Evolutionary conservation across 2,797 vertebrate genomes (phyloP), one percentile per base, ranked within the genome.

Genomic region (Tinamus major): DNA sequence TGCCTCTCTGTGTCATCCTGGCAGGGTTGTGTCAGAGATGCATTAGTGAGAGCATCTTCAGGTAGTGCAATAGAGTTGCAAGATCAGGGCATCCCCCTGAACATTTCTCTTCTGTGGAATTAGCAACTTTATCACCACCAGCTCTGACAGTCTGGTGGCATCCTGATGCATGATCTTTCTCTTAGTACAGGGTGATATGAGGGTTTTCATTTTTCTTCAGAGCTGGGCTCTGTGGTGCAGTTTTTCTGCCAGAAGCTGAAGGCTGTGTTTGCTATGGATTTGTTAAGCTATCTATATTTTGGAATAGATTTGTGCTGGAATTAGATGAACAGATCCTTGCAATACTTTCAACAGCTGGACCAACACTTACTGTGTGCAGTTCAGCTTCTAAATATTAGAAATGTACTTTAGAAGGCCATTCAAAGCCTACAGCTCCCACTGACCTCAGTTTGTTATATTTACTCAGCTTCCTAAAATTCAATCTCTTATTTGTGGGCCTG

Each of bases 1-100:
- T 5, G 55, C 21, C 17, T 65, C 9, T 49, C 31, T 15, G n/a
- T 49, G 31, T 0, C 0, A 1, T 41, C 24, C 37, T 0, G 0
- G 16, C 18, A 37, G 6, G 6, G 8, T 9, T 75, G 8, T 65
- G 24, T 76, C 65, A 63, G 33, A 37, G n/a, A 29, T 4, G 4
- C 24, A 10, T 53, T 33, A 90, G 24, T 8, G 16, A 61, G 7
- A 42, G 27, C 8, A 6, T 17, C 59, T 90, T 70, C 27, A 62
- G 27, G 44, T 37, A 42, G 8, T n/a, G 51, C 61, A 51, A 58
- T 4, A 13, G 21, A 70, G 26, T 63, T 87, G 13, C 24, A 81
- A 64, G 59, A 75, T 46, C 2, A 76, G 23, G 8, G 9, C 46
- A 6, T 59, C 42, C 7, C 9, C 48, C 11, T 61, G 55, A 72